Percentiles rank a stretch among this genome's conserved stretches.
phyloP scores from a whole-genome alignment of 1,140 invertebrate genomes.

The Drosophila sucinea region DNA sequence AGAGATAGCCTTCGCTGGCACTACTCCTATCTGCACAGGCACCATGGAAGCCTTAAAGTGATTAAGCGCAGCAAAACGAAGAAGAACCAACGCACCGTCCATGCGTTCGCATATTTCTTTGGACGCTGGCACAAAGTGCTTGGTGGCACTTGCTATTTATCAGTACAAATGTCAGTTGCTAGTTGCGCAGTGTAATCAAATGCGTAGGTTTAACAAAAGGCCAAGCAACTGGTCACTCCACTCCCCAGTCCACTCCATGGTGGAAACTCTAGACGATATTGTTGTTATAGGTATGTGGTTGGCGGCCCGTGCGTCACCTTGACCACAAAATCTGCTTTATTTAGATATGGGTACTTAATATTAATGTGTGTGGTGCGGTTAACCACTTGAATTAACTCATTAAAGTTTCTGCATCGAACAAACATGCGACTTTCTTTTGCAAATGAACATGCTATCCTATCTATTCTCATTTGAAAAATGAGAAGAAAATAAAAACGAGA shows the following conservation, averaged over 20 bases:
- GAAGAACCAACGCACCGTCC: too few relatives aligned
- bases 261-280: slow-evolving; percentile 6
- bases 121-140: slow-evolving; percentile 11
- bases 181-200: slow-evolving; percentile 5
- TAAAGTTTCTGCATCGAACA: background rate
- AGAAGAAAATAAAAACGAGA: slow-evolving; percentile 10
- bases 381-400: slow-evolving; percentile 12
- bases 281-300: background rate
- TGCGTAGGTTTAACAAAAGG: slow-evolving; percentile 23
- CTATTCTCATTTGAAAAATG: background rate
- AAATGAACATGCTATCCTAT: too few relatives aligned
- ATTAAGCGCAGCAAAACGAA: slow-evolving; percentile 5
- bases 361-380: slow-evolving; percentile 14
- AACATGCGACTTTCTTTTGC: slow-evolving; percentile 1
- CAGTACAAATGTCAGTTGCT: slow-evolving; percentile 21
- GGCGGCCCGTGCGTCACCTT: slow-evolving; percentile 6
- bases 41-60: slow-evolving; percentile 17
- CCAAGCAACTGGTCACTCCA: slow-evolving; percentile 6
- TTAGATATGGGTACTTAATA: slow-evolving; percentile 4
- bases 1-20: background rate
- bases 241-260: background rate
- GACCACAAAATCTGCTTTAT: slow-evolving; percentile 15
- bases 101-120: background rate
- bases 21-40: background rate
- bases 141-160: slow-evolving; percentile 23